Evolutionary conservation across 1,140 invertebrate genomes (phyloP).

Genomic region (Drosophila littoralis): DNA sequence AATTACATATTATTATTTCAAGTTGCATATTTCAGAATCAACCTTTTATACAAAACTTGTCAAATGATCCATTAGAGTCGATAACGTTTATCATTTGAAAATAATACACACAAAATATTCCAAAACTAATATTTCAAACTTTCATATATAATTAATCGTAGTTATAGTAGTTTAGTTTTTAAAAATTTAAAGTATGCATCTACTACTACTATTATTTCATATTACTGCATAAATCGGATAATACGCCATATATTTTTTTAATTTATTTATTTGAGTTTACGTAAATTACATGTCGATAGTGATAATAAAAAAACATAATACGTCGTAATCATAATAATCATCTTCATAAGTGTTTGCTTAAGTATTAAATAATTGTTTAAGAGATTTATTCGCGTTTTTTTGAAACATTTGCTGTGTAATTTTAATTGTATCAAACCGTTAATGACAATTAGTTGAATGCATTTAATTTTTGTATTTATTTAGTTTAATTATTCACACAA

Average conservation of each 20-base stretch:
- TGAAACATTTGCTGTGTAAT: slow-evolving; percentile 8
- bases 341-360: slow-evolving; percentile 70
- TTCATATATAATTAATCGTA: too few relatives aligned
- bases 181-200: too few relatives aligned
- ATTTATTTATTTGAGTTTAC: slow-evolving; percentile 76
- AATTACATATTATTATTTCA: too few relatives aligned
- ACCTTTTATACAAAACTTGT: too few relatives aligned
- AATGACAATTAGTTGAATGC: slow-evolving; percentile 31
- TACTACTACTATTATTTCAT: too few relatives aligned
- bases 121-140: too few relatives aligned
- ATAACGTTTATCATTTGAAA: too few relatives aligned
- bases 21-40: too few relatives aligned
- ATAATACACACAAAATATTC: too few relatives aligned
- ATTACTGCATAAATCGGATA: too few relatives aligned
- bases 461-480: slow-evolving; percentile 29
- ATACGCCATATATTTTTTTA: background rate
- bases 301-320: slow-evolving; percentile 81
- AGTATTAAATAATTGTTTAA: slow-evolving; percentile 79
- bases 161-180: too few relatives aligned
- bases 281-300: slow-evolving; percentile 80
- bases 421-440: slow-evolving; percentile 7
- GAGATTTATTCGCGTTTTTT: slow-evolving; percentile 68
- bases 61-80: too few relatives aligned
- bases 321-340: slow-evolving; percentile 69
- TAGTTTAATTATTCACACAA: slow-evolving; percentile 56